These are phyloP conservation scores for Corythornis leucogaster DNA, from an alignment of 2,797 vertebrate genomes.

Conservation along the genomic window DNA sequence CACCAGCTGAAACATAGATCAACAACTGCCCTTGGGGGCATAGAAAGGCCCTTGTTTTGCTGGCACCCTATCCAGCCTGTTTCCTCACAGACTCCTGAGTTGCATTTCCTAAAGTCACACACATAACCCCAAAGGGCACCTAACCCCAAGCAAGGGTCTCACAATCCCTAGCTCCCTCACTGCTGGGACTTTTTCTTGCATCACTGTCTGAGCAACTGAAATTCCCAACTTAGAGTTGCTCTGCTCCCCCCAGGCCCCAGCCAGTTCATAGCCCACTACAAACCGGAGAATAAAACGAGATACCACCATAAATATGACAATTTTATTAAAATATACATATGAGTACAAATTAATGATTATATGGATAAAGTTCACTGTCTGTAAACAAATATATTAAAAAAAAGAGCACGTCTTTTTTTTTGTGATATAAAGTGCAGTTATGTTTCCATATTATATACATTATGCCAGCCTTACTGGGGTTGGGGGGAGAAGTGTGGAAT, in stretches of 20 bases:
- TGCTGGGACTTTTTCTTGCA: neutral
- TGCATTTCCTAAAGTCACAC: neutral
- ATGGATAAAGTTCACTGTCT: constrained; percentile 70
- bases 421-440: constrained; percentile 73
- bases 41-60: neutral
- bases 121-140: neutral
- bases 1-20: neutral
- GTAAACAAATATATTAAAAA: constrained; percentile 73
- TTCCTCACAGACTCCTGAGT: neutral
- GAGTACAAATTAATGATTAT: constrained; percentile 51
- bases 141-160: neutral
- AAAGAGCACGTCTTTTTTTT: constrained; percentile 55
- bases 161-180: neutral
- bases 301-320: constrained; percentile 79
- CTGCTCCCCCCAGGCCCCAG: neutral
- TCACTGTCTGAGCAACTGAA: neutral
- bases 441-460: constrained; percentile 74
- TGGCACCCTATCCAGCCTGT: neutral
- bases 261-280: neutral
- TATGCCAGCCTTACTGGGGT: constrained; percentile 6
- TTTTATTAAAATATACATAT: constrained; percentile 81
- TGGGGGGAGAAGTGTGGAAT: neutral
- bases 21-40: neutral
- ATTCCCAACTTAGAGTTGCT: neutral
- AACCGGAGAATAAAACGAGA: constrained; percentile 17